These are phyloP conservation scores for Gymnoscelis rufifasciata DNA, from an alignment of 2,888 invertebrate species.

Conservation along the genomic window DNA sequence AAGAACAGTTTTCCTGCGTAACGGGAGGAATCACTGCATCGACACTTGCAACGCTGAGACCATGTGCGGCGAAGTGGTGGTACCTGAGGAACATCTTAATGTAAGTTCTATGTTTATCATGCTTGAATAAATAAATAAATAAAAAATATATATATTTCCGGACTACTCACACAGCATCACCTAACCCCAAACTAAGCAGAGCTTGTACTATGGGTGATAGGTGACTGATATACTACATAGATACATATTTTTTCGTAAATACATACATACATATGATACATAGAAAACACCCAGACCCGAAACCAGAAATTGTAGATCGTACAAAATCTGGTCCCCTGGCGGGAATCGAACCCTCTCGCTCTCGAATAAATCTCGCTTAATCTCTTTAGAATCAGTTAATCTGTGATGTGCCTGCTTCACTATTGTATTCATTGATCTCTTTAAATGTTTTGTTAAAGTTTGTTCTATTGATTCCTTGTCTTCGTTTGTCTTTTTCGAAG, in stretches of 20 bases:
- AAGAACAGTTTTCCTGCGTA: conserved; percentile 91
- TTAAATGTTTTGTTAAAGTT: not conserved
- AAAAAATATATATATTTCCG: too few species aligned
- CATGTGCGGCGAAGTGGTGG: conserved; percentile 96
- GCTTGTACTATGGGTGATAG: too few species aligned
- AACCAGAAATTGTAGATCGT: too few species aligned
- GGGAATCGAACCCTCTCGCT: too few species aligned
- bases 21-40: conserved; percentile 91
- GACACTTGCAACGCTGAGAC: conserved; percentile 89
- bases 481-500: not conserved
- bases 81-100: conserved; percentile 95
- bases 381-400: not conserved
- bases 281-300: too few species aligned
- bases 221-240: too few species aligned
- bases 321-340: not conserved
- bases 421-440: not conserved
- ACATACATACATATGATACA: too few species aligned
- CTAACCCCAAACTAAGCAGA: too few species aligned
- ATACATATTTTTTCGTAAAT: too few species aligned
- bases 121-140: too few species aligned
- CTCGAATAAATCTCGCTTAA: not conserved
- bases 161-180: too few species aligned
- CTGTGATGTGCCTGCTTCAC: not conserved
- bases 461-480: not conserved
- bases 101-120: conserved; percentile 74